Base-by-base conservation (phyloP, 92 coral and sea anemone species). In the Montipora capitata region DNA sequence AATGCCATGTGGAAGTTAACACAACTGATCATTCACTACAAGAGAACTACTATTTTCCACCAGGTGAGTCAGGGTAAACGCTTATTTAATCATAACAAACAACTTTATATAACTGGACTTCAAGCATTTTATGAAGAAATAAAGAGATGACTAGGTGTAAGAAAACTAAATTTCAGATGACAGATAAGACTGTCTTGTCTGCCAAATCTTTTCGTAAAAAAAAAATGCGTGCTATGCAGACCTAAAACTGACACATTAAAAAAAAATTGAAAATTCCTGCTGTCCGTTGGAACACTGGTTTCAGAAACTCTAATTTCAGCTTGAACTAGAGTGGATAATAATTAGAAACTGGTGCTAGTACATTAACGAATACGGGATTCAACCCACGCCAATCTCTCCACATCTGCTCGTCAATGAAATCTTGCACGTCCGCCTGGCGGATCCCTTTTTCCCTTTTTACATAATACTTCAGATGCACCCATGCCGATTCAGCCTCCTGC, bases 261-360 rank as follows among this genome's bases (percentile, higher is more conserved):
- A 18, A 27, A 62, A 62, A 62, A 62, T 18, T 3, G 38, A n/a
- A 62, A 62, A 54, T 54, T 54, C 13, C 11, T 54, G 59, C 59
- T 11, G 59, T 54, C 13, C 67, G 5, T n/a, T 5, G 40, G 40
- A 16, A 62, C 39, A 62, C 67, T 62, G 67, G 27, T 62, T 62
- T 62, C 15, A 62, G 59, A 62, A 18, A 15, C 67, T 62, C 14
- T 62, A 62, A 14, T 62, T 62, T 62, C 67, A 62, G 67, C 67
- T 62, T 13, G 61, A 73, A 73, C 71, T 79, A 79, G 9, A 79
- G 84, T 14, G 84, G 84, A 14, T 79, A 79, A 41, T 79, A 65
- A 11, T 2, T 39, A 8, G 62, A 61, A 62, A 79, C 38, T 41
- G 64, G 14, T 13, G 17, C 74, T 7, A 64, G 10, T 40, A 65